Conservation (phyloP, 1,140 invertebrate species). For the Ericerus pela region DNA sequence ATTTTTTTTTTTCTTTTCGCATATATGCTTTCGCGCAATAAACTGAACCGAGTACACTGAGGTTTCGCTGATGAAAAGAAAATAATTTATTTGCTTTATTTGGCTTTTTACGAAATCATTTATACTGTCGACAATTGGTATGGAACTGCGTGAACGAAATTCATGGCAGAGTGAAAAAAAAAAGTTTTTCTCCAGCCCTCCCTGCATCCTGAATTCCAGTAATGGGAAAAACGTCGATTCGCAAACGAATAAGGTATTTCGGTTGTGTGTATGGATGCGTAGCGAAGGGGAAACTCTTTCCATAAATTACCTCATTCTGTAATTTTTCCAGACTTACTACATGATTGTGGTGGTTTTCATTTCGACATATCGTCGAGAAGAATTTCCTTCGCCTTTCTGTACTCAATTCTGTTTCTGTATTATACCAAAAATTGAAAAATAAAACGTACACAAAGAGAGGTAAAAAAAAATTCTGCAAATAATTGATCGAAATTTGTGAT, state of each 20-base stretch:
- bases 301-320: constrained; percentile 10
- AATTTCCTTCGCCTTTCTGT: too few relatives aligned
- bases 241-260: constrained; percentile 3
- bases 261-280: too few relatives aligned
- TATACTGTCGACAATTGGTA: constrained; percentile 1
- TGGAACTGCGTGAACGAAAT: too few relatives aligned
- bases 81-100: constrained; percentile 1
- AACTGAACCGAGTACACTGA: too few relatives aligned
- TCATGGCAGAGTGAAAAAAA: not conserved
- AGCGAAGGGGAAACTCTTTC: not conserved
- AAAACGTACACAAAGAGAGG: too few relatives aligned
- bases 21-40: too few relatives aligned
- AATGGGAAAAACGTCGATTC: not conserved
- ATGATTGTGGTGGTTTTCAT: constrained; percentile 11
- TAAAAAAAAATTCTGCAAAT: too few relatives aligned
- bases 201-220: not conserved
- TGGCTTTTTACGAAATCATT: not conserved
- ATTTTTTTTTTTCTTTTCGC: too few relatives aligned
- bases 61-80: constrained; percentile 4
- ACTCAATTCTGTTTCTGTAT: too few relatives aligned
- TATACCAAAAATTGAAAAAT: too few relatives aligned
- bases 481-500: too few relatives aligned
- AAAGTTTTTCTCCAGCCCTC: not conserved
- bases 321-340: constrained; percentile 6
- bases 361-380: too few relatives aligned